Percentiles rank a stretch among this genome's conserved stretches.
phyloP scores from a whole-genome alignment of 1,140 invertebrate genomes.

The Pseudomyrmex sp. region DNA sequence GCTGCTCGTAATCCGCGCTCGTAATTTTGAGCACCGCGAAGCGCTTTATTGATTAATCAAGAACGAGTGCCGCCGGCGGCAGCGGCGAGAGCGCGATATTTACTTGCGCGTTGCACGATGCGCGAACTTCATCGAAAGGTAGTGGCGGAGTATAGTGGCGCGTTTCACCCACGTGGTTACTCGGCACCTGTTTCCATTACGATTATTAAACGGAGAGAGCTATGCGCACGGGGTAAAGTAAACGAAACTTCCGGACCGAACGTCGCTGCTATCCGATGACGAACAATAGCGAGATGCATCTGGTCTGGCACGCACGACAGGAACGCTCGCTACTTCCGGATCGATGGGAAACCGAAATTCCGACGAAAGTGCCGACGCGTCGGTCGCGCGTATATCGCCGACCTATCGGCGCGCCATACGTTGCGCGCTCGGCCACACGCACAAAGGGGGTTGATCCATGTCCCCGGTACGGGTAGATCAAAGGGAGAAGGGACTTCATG shows the following conservation, averaged over 20 bases:
- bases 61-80: constrained; percentile 20
- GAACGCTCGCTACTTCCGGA: constrained; percentile 37
- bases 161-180: constrained; percentile 19
- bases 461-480: constrained; percentile 45
- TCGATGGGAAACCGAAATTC: constrained; percentile 52
- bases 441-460: constrained; percentile 53
- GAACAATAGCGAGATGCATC: constrained; percentile 23
- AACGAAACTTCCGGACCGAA: constrained; percentile 20
- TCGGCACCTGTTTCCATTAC: constrained; percentile 54
- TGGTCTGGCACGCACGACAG: background rate
- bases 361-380: constrained; percentile 37
- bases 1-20: constrained; percentile 54
- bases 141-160: background rate
- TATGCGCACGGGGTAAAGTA: constrained; percentile 11
- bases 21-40: constrained; percentile 44
- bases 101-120: constrained; percentile 19
- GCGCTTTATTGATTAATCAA: constrained; percentile 60
- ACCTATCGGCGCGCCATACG: constrained; percentile 11
- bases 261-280: background rate
- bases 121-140: constrained; percentile 31
- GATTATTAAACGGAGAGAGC: constrained; percentile 52
- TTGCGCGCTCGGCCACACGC: constrained; percentile 39
- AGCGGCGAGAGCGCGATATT: background rate
- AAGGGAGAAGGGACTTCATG: constrained; percentile 68
- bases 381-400: background rate